Base-by-base conservation (phyloP, 2,888 invertebrate species). In the Sinelater perroti region DNA sequence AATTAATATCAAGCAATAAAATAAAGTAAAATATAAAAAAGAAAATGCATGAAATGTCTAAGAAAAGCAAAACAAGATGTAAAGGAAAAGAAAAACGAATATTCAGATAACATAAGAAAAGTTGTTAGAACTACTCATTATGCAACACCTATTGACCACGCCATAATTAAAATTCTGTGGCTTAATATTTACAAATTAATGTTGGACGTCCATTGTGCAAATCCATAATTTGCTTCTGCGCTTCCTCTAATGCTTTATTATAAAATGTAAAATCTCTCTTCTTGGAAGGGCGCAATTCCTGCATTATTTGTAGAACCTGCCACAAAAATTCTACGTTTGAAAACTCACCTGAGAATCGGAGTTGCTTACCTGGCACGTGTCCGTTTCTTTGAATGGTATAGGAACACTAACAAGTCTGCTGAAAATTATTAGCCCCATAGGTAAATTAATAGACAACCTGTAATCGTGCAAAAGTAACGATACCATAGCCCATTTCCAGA, bases 381-480 rank as follows among this genome's bases (percentile, higher is more conserved):
- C 45, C 4, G 28, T 28, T 10, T 26, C 45, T 5, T 45, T 16
- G 8, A 28, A 45, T 4, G 45, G 28, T 8, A 45, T 11, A 5
- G 28, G 28, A 4, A 45, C 28, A 1, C 1, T 1, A 6, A 10
- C 17, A 1, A 4, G 8, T 1, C 8, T 28, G 8, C 28, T 14
- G 11, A 45, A 26, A 11, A 30, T 26, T 28, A 45, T 28, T n/a
- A 45, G 16, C 4, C 45, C 45, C 28, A 45, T 28, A 10, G 45
- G 3, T 2, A 5, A 10, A 4, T 45, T 7, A n/a, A 16, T 1
- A 11, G 45, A 45, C n/a, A 28, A n/a, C 3, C 45, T 45, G 21
- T 11, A 42, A 17, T 16, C 4, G 2, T 31, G 3, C 11, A 31
- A 31, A 3, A 31, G 3, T 11, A 3, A 31, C 5, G 14, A 3